phyloP scores from a whole-genome alignment of 2,113 vertebrate species.

The Alectura lathami region DNA sequence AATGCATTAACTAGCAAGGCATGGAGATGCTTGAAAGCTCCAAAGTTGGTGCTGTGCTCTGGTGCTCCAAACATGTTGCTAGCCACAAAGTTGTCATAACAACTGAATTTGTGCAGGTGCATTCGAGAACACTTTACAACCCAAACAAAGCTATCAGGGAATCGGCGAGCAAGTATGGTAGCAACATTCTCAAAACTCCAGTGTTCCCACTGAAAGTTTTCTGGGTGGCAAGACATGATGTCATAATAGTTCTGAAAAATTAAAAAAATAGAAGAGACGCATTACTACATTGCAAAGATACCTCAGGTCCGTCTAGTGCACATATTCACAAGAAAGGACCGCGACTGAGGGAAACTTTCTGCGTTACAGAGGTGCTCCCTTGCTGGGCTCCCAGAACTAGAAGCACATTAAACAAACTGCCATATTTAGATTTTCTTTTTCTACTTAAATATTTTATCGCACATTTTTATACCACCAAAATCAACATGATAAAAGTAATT shows the following conservation, averaged over 20 bases:
- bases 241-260: conserved; percentile 90
- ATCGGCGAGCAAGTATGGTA: conserved; percentile 82
- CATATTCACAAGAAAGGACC: background rate
- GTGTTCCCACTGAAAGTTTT: conserved; percentile 87
- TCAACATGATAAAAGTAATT: background rate
- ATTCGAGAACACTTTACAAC: conserved; percentile 90
- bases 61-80: conserved; percentile 97
- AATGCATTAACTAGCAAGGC: conserved; percentile 88
- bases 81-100: conserved; percentile 93
- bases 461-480: background rate
- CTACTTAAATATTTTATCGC: background rate
- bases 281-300: background rate
- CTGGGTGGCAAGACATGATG: conserved; percentile 88
- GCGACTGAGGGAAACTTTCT: background rate
- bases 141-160: conserved; percentile 89
- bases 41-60: conserved; percentile 83
- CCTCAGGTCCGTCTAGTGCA: background rate
- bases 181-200: conserved; percentile 95
- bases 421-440: background rate
- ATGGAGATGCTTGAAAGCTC: conserved; percentile 89
- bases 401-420: background rate
- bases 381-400: background rate
- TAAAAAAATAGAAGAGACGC: background rate
- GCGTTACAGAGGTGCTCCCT: rapidly evolving
- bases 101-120: conserved; percentile 98